Evolutionary conservation across 1,140 invertebrate genomes (phyloP).

Genomic region (Ceratoteleas bidentatus): DNA sequence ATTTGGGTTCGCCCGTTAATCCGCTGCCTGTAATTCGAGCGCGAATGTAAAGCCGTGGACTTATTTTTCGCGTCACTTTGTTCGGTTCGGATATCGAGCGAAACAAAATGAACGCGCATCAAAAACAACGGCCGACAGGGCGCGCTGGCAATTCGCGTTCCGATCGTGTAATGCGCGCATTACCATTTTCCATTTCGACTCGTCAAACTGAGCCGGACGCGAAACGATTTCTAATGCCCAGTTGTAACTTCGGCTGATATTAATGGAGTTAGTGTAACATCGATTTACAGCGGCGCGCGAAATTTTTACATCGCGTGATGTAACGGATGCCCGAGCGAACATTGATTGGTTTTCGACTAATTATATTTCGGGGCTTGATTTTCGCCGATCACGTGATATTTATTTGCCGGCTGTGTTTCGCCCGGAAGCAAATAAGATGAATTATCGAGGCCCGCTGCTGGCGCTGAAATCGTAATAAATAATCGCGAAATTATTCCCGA

Average conservation of each 20-base stretch:
- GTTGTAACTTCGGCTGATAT: slow-evolving; percentile 43
- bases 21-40: slow-evolving; percentile 10
- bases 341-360: slow-evolving; percentile 62
- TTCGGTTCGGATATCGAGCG: background rate
- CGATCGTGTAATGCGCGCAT: slow-evolving; percentile 36
- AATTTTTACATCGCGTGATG: slow-evolving; percentile 60
- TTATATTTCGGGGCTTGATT: slow-evolving; percentile 59
- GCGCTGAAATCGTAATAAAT: background rate
- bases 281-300: slow-evolving; percentile 34
- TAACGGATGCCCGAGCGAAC: slow-evolving; percentile 44
- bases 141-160: slow-evolving; percentile 6
- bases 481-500: background rate
- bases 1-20: slow-evolving; percentile 26
- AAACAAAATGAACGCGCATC: background rate
- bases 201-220: slow-evolving; percentile 30
- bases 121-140: background rate
- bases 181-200: slow-evolving; percentile 33
- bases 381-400: slow-evolving; percentile 60
- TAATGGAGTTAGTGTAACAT: slow-evolving; percentile 56
- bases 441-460: slow-evolving; percentile 9
- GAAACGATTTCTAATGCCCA: slow-evolving; percentile 30
- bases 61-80: slow-evolving; percentile 2
- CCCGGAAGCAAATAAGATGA: slow-evolving; percentile 37
- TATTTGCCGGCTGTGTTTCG: slow-evolving; percentile 35
- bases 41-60: slow-evolving; percentile 4